Evolutionary conservation across 2,113 vertebrate genomes (phyloP).

Genomic region (Notothenia coriiceps): DNA sequence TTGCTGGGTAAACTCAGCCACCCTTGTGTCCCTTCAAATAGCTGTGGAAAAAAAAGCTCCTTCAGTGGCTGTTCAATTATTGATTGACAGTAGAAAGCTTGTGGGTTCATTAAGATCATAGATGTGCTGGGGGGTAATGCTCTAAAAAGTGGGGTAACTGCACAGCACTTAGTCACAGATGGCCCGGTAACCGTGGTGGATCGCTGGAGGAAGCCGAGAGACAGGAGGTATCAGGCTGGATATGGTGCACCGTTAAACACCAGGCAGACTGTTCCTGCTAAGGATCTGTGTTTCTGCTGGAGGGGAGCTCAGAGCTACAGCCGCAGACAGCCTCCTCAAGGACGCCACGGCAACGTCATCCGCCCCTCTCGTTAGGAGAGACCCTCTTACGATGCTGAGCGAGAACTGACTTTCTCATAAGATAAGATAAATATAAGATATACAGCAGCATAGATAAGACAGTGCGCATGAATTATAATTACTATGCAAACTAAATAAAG

Average conservation of each 20-base stretch:
- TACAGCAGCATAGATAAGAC: too few relatives aligned
- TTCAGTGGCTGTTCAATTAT: slow-evolving; percentile 79
- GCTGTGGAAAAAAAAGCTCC: slow-evolving; percentile 70
- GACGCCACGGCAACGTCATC: slow-evolving; percentile 73
- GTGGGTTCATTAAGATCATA: slow-evolving; percentile 82
- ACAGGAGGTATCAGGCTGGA: slow-evolving; percentile 67
- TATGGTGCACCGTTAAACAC: slow-evolving; percentile 78
- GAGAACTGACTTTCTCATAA: slow-evolving; percentile 49
- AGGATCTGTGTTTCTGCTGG: slow-evolving; percentile 85
- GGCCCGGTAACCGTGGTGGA: slow-evolving; percentile 72
- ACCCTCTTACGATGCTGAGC: slow-evolving; percentile 41
- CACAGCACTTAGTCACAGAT: slow-evolving; percentile 80
- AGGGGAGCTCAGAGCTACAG: slow-evolving; percentile 86
- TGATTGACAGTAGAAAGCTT: slow-evolving; percentile 81
- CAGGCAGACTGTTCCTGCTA: slow-evolving; percentile 77
- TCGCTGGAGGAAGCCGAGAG: slow-evolving; percentile 75
- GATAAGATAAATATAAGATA: too few relatives aligned
- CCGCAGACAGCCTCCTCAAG: slow-evolving; percentile 76
- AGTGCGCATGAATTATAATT: too few relatives aligned
- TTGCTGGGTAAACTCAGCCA: slow-evolving; percentile 64
- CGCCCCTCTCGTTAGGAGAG: slow-evolving; percentile 64
- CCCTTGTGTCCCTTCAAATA: slow-evolving; percentile 67
- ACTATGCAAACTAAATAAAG: too few relatives aligned
- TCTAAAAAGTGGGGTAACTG: slow-evolving; percentile 76
- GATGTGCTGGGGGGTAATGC: slow-evolving; percentile 75